Evolutionary conservation across 2,888 invertebrate genomes (phyloP), one percentile per base, ranked within the genome.

Genomic region (Brenthis daphne): DNA sequence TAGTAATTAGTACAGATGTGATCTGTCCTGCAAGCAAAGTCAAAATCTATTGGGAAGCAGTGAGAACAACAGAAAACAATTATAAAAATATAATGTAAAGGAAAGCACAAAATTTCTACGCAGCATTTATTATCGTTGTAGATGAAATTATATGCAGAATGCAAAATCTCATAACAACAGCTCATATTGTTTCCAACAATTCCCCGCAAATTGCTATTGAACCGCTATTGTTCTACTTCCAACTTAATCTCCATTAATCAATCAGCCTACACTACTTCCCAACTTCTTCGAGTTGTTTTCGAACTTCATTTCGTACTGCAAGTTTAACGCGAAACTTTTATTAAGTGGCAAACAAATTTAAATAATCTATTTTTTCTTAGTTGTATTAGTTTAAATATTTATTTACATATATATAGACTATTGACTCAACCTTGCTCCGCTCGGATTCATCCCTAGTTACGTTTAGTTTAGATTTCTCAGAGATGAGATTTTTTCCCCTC

Each of bases 161-260:
- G 29, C 48, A 58, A 48, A 48, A 29, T 48, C 48, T 48, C 48
- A 48, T 48, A 58, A 29, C 58, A 58, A 48, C 48, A 48, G 47
- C 8, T 33, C 61, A 51, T 37, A 51, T 61, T 61, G 48, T 65
- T 56, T 13, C 48, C 57, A 33, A 64, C 24, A 47, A 57, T 68
- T 43, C n/a, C 3, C 11, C 16, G 67, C 16, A 53, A 66, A 57
- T 47, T 12, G 47, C 50, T 64, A 24, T 24, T 14, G 43, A 11
- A 61, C n/a, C 57, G 51, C 37, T 20, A 24, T 57, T 53, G 43
- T 37, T 63, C 67, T 11, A 58, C 29, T 50, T 50, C 43, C 43
- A 53, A 51, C 20, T 63, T 43, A 37, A 57, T 57, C 53, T 68
- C 57, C 64, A 57, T 64, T 68, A 64, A 64, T 64, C 53, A 67